Base-by-base conservation (phyloP, 2,888 invertebrate species). In the Chrysopilus asiliformis region DNA sequence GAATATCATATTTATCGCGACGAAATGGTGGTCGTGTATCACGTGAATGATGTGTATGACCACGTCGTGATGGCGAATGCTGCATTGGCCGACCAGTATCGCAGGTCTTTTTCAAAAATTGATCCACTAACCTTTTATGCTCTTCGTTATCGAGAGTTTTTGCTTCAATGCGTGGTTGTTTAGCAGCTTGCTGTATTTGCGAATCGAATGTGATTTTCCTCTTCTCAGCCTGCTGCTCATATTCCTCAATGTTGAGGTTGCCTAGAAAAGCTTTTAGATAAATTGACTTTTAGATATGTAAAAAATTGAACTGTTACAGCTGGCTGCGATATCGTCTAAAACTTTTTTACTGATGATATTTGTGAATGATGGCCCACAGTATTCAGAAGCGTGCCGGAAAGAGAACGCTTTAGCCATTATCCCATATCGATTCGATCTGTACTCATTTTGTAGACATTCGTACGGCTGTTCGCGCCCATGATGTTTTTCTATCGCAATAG, bases 401-500 rank as follows among this genome's bases (percentile, higher is more conserved):
- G 73, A 72, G 50, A 67, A 72, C 19, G 83, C 71, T 61, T 76
- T 72, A 46, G 74, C 71, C 49, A 76, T 68, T 43, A 75, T 70
- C 32, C 58, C 57, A 30, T 68, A 64, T 38, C 74, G 74, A 46
- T 79, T 72, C 42, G 65, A 68, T 26, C 74, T 73, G 53, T 74
- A 84, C 17, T 72, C 68, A 43, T 71, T 71, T 47, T 74, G 73
- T 36, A 77, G 75, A 44, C 81, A 74, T 48, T 75, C 68, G 46
- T 76, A 69, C 2, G 84, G 79, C 36, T 66, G 67, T 51, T 79
- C 63, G 31, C 82, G 71, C 2, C 85, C 85, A 56, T 74, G 79
- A 52, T 74, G 75, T 53, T 74, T 71, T 58, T 84, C 82, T 49
- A 85, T 75, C 47, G 79, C 78, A 57, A 74, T 71, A 33, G 76